Conservation (phyloP, 2,888 invertebrate species). For the Bugulina stolonifera region DNA sequence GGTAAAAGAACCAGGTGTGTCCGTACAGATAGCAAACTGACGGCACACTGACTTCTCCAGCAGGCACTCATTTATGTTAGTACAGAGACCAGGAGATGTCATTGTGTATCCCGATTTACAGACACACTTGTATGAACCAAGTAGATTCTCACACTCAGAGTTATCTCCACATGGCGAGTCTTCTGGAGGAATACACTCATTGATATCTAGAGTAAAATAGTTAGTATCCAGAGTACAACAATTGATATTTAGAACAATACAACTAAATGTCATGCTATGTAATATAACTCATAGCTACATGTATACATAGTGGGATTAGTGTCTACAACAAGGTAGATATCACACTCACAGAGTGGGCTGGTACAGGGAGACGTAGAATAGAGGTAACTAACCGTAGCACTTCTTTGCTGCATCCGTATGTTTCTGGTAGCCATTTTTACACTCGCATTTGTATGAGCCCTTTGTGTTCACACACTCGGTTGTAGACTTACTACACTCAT, state of each 20-base stretch:
- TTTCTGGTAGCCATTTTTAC: constrained; percentile 1
- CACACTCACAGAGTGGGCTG: too few species aligned
- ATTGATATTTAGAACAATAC: too few species aligned
- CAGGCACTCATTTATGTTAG: constrained; percentile 10
- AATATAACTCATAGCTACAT: too few species aligned
- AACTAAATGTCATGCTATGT: too few species aligned
- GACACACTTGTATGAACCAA: background rate
- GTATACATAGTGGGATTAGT: too few species aligned
- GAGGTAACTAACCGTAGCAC: background rate
- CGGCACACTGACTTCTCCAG: constrained; percentile 25
- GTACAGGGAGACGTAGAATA: too few species aligned
- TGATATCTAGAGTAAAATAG: constrained; percentile 28
- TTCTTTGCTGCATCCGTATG: background rate
- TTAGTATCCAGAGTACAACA: too few species aligned
- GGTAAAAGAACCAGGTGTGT: constrained; percentile 30
- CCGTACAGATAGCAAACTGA: constrained; percentile 28
- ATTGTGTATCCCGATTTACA: background rate
- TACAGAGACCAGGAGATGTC: background rate
- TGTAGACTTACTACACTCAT: constrained; percentile 27
- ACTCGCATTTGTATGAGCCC: constrained; percentile 28
- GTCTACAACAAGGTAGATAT: too few species aligned
- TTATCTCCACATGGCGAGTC: constrained; percentile 18
- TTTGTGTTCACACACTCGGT: constrained; percentile 28
- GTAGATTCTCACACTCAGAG: background rate
- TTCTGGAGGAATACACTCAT: constrained; percentile 27